Evolutionary conservation across 2,113 vertebrate genomes (phyloP).

Genomic region (Mungos mungo): DNA sequence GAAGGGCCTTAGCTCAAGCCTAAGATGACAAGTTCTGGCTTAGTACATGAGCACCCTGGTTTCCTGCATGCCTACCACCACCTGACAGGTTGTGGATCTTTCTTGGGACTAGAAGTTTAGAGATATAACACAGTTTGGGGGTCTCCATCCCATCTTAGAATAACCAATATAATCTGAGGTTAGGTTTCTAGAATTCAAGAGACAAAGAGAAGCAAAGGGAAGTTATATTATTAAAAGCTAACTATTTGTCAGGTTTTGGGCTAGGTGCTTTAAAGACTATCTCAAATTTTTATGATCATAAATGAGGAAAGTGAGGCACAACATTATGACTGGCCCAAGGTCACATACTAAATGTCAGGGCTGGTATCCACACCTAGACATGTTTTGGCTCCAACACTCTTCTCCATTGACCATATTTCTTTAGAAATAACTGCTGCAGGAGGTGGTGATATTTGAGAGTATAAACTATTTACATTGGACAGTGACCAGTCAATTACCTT

Average conservation of each 20-base stretch:
- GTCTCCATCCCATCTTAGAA: not conserved
- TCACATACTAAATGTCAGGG: not conserved
- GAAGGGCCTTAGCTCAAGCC: not conserved
- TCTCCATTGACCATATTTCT: not conserved
- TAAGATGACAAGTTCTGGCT: conserved; percentile 45
- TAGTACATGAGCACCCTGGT: not conserved
- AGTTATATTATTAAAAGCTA: not conserved
- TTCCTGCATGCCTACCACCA: conserved; percentile 39
- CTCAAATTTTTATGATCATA: not conserved
- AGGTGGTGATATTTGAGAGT: not conserved
- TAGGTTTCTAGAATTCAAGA: not conserved
- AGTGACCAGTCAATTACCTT: not conserved
- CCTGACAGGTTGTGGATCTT: not conserved
- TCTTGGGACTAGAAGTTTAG: not conserved
- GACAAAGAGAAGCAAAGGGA: not conserved
- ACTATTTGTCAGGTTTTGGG: not conserved
- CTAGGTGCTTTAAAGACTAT: not conserved
- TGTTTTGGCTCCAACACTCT: not conserved
- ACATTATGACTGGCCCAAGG: not conserved
- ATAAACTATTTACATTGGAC: not conserved
- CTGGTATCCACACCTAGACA: not conserved
- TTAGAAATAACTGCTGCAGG: not conserved
- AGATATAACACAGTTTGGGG: not conserved
- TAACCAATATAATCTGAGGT: not conserved
- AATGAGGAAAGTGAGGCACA: not conserved